Evolutionary conservation across 2,113 vertebrate genomes (phyloP), one percentile per base, ranked within the genome.

Genomic region (Heteronetta atricapilla): DNA sequence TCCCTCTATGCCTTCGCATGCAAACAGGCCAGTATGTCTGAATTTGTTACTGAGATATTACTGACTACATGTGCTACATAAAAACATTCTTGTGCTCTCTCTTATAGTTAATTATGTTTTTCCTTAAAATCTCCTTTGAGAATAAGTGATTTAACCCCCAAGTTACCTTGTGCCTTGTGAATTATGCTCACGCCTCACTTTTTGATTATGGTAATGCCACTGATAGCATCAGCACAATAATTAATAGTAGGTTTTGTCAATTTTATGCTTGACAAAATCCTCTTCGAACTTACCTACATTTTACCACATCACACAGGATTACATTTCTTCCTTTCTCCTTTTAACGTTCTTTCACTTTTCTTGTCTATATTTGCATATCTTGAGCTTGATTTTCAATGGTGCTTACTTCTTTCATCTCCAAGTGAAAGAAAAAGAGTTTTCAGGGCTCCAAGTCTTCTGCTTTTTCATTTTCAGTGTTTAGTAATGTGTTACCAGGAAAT

Each of bases 211-310:
- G 85, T 94, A 97, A 97, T 97, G 56, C 36, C 60, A 85, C 56
- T 90, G 97, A 97, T 96, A 96, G 13, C 85, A 97, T 96, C 95
- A 93, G 93, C 90, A 91, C 93, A 96, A 95, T 97, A 97, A 97
- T 97, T 97, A 97, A 96, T 97, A 95, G 93, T 95, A 97, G 90
- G 93, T 96, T 97, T 97, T 97, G 95, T 96, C 96, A 97, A 97
- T 97, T 97, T 97, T 97, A 95, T 97, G 96, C 96, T 97, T 96
- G 94, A 96, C 86, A 93, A 97, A 97, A 93, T 96, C 87, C 93
- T 95, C 84, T 80, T 50, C 3, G 1, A 96, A 90, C 84, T 94
- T 96, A 97, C 96, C 93, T 97, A 95, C 95, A 91, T 96, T 89
- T 94, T 93, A 88, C 77, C 92, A 76, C 93, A 91, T 91, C 95